A percentile compares a stretch with the other conserved stretches of the same genome.
Evolutionary conservation across 2,113 vertebrate species (phyloP).

Genomic region (Bubo bubo): DNA sequence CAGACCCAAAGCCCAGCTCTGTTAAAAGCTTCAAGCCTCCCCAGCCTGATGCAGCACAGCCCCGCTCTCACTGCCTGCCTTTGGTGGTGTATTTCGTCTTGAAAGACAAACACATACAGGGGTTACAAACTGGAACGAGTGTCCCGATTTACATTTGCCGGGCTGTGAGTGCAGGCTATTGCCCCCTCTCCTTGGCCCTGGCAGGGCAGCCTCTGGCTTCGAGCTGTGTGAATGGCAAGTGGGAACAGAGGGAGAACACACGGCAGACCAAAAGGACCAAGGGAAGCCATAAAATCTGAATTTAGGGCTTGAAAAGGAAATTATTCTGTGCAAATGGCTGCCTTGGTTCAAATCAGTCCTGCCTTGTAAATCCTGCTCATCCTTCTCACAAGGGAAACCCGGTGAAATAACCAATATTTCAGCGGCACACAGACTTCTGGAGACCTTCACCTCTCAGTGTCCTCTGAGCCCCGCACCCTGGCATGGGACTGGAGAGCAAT

Average conservation of each 20-base stretch:
- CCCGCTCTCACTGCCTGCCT: not conserved
- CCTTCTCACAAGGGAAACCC: not conserved
- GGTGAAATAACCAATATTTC: conserved; percentile 26
- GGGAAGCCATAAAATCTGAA: conserved; percentile 4
- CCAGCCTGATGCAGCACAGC: not conserved
- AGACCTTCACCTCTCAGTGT: conserved; percentile 31
- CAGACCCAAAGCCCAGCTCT: not conserved
- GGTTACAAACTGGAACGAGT: not conserved
- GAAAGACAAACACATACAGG: not conserved
- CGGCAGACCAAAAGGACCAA: not conserved
- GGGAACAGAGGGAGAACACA: not conserved
- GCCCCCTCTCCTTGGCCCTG: not conserved
- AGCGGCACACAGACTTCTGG: not conserved
- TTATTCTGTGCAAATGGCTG: conserved; percentile 6
- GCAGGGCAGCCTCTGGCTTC: not conserved
- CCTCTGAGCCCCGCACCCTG: not conserved
- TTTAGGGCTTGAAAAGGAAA: conserved; percentile 31
- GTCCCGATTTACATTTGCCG: not conserved
- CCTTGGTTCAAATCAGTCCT: conserved; percentile 31
- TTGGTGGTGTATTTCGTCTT: not conserved
- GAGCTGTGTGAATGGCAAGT: not conserved
- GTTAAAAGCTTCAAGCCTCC: not conserved
- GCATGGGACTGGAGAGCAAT: conserved; percentile 4
- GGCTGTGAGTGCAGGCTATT: not conserved
- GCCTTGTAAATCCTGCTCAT: conserved; percentile 51